phyloP scores from a whole-genome alignment of 2,888 invertebrate genomes.

The Sericinus montela region DNA sequence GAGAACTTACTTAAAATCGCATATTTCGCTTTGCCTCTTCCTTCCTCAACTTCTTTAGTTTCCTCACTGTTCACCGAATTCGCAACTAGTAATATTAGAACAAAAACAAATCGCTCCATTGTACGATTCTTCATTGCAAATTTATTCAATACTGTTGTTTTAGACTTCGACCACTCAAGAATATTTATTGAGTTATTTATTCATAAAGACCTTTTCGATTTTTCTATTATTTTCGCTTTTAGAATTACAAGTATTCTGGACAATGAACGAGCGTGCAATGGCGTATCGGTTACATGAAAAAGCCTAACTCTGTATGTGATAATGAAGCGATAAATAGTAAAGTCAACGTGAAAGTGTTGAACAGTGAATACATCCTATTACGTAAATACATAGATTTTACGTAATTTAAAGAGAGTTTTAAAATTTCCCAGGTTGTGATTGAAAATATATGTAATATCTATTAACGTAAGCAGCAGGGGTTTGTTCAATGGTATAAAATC shows the following conservation, averaged over 20 bases:
- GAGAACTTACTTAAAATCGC: conserved; percentile 59
- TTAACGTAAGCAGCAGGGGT: too few species aligned
- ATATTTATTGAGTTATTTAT: too few species aligned
- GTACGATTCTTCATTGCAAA: background rate
- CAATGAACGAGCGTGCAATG: conserved; percentile 19
- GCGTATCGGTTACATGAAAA: conserved; percentile 7
- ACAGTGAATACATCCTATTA: background rate
- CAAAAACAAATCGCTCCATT: conserved; percentile 17
- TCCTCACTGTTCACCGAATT: conserved; percentile 28
- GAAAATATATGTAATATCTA: too few species aligned
- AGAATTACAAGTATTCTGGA: conserved; percentile 9
- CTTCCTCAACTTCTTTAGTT: conserved; percentile 36
- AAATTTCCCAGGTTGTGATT: too few species aligned
- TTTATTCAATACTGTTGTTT: too few species aligned
- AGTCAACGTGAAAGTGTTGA: conserved; percentile 29
- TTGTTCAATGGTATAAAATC: too few species aligned
- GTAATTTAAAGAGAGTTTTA: too few species aligned
- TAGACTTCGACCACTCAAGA: too few species aligned
- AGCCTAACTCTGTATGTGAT: conserved; percentile 12
- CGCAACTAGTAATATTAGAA: conserved; percentile 21
- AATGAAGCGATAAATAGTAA: conserved; percentile 30
- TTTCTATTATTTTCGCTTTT: background rate
- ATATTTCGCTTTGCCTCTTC: conserved; percentile 59
- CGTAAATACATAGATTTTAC: conserved; percentile 2
- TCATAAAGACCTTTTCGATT: background rate